phyloP scores from a whole-genome alignment of 2,888 invertebrate genomes.

The Synanthedon vespiformis region DNA sequence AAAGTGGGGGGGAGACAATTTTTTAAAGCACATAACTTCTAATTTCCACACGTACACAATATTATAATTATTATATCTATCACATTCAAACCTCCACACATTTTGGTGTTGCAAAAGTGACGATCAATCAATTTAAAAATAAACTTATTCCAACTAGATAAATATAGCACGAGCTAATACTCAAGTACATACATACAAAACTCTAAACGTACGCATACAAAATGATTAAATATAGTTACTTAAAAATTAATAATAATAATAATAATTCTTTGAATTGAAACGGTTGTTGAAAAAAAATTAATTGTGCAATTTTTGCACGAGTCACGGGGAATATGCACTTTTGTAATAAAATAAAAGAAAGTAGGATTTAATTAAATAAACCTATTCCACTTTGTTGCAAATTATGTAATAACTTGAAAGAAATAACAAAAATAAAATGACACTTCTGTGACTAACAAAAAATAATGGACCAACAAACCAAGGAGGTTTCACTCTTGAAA shows the following conservation, averaged over 20 bases:
- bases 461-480: too few species aligned
- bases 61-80: background rate
- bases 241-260: background rate
- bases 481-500: too few species aligned
- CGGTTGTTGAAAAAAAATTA: too few species aligned
- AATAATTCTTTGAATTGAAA: too few species aligned
- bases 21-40: background rate
- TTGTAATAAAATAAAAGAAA: too few species aligned
- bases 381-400: too few species aligned
- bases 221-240: background rate
- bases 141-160: slow-evolving; percentile 4
- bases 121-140: background rate
- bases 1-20: background rate
- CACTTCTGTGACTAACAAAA: too few species aligned
- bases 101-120: background rate
- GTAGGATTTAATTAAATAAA: too few species aligned
- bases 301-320: too few species aligned
- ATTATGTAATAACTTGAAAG: too few species aligned
- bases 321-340: too few species aligned
- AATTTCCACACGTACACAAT: background rate
- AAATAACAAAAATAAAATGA: too few species aligned
- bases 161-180: slow-evolving; percentile 8
- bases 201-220: slow-evolving; percentile 7
- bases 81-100: background rate
- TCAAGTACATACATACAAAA: slow-evolving; percentile 12